Conservation (phyloP, 2,888 invertebrate genomes). For the Cephonodes hylas region DNA sequence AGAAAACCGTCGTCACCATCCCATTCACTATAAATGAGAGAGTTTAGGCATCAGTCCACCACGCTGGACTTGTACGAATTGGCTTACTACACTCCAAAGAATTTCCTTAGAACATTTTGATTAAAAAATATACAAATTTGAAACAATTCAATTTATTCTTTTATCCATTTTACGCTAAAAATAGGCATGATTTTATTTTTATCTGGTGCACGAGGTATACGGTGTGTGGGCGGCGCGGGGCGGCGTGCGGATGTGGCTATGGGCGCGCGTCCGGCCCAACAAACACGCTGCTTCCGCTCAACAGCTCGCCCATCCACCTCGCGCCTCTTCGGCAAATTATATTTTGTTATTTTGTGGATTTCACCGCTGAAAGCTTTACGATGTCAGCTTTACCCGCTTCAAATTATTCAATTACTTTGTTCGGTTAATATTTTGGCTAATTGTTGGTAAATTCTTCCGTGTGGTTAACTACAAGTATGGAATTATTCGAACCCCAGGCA, state of each 20-base stretch:
- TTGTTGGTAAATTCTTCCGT: no score
- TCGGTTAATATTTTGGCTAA: no score
- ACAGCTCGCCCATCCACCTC: constrained; percentile 33
- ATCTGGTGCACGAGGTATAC: not conserved
- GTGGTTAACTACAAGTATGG: no score
- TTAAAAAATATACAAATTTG: no score
- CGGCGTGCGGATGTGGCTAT: constrained; percentile 62
- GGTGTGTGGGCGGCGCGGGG: not conserved
- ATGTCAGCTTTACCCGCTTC: constrained; percentile 48
- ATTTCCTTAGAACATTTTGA: no score
- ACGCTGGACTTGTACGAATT: no score
- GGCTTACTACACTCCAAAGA: no score
- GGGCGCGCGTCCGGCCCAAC: constrained; percentile 56
- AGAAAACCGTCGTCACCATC: no score
- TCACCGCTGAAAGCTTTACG: constrained; percentile 55
- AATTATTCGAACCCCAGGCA: no score
- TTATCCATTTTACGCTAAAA: not conserved
- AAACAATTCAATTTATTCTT: no score
- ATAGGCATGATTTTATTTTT: not conserved
- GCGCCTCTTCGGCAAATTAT: constrained; percentile 44
- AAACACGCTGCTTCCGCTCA: constrained; percentile 58
- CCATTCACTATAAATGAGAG: no score
- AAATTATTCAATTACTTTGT: constrained; percentile 55
- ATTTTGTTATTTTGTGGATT: constrained; percentile 51
- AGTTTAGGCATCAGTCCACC: no score